Conservation (phyloP, 2,113 vertebrate species). For the Saccopteryx bilineata region DNA sequence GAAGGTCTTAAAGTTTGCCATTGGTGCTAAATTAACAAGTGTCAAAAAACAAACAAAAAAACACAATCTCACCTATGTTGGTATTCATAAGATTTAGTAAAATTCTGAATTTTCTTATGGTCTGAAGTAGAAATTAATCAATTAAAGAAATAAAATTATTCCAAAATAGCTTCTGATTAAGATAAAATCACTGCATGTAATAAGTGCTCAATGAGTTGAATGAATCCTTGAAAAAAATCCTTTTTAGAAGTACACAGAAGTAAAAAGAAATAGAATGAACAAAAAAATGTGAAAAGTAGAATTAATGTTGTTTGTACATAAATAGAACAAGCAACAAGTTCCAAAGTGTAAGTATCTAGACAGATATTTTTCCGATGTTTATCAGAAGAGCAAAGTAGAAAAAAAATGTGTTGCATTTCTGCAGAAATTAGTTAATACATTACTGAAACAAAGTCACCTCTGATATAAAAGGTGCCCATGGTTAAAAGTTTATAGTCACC, state of each 20-base stretch:
- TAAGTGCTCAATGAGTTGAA: neutral
- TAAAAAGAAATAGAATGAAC: neutral
- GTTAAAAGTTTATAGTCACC: slow-evolving; percentile 62
- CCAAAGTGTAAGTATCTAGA: slow-evolving; percentile 7
- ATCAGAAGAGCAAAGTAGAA: neutral
- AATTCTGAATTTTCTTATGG: neutral
- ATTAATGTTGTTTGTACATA: neutral
- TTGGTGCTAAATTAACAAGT: neutral
- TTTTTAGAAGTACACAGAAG: neutral
- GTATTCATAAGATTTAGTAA: slow-evolving; percentile 8
- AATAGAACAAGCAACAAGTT: slow-evolving; percentile 23
- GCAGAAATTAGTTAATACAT: slow-evolving; percentile 27
- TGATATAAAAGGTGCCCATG: slow-evolving; percentile 27
- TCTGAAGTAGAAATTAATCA: neutral
- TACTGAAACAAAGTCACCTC: slow-evolving; percentile 11
- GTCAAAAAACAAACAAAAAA: neutral
- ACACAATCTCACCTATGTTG: neutral
- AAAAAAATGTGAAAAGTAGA: slow-evolving; percentile 31
- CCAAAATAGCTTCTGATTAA: neutral
- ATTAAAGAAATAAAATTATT: neutral
- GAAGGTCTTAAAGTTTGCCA: neutral
- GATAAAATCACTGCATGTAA: neutral
- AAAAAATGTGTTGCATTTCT: slow-evolving; percentile 8
- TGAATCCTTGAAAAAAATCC: neutral
- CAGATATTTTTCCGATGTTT: neutral